Conservation (phyloP, 2,888 invertebrate genomes). For the Lathronympha strigana region DNA sequence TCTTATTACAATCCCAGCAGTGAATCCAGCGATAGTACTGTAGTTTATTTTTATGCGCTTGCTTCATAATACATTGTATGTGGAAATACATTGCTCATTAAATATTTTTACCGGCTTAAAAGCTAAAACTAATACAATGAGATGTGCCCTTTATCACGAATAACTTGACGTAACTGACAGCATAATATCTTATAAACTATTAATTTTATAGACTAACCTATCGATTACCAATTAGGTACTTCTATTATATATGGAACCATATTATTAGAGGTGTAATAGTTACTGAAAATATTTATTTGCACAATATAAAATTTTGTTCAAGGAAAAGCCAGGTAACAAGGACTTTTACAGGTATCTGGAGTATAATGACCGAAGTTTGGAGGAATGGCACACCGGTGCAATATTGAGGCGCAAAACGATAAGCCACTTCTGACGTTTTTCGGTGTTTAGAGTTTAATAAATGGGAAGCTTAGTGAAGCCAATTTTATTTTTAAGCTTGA, state of each 20-base stretch:
- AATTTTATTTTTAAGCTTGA: too few species aligned
- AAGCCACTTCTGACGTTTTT: not conserved
- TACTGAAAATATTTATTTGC: not conserved
- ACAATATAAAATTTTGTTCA: not conserved
- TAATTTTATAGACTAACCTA: not conserved
- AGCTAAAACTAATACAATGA: not conserved
- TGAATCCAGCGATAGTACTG: too few species aligned
- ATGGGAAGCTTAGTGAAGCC: not conserved
- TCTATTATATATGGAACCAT: too few species aligned
- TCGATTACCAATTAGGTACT: too few species aligned
- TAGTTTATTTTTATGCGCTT: too few species aligned
- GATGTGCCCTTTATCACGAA: not conserved
- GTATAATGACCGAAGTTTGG: conserved; percentile 3
- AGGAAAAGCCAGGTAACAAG: not conserved
- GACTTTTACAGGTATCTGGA: not conserved
- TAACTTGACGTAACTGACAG: not conserved
- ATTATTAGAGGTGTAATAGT: too few species aligned
- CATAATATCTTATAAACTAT: conserved; percentile 1
- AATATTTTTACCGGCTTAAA: too few species aligned
- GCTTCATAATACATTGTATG: too few species aligned
- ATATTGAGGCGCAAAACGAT: not conserved
- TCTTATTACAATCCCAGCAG: too few species aligned
- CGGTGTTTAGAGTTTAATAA: not conserved
- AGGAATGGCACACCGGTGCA: conserved; percentile 4
- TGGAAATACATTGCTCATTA: too few species aligned